phyloP scores from a whole-genome alignment of 2,113 vertebrate genomes.

The Melanocharis versteri region DNA sequence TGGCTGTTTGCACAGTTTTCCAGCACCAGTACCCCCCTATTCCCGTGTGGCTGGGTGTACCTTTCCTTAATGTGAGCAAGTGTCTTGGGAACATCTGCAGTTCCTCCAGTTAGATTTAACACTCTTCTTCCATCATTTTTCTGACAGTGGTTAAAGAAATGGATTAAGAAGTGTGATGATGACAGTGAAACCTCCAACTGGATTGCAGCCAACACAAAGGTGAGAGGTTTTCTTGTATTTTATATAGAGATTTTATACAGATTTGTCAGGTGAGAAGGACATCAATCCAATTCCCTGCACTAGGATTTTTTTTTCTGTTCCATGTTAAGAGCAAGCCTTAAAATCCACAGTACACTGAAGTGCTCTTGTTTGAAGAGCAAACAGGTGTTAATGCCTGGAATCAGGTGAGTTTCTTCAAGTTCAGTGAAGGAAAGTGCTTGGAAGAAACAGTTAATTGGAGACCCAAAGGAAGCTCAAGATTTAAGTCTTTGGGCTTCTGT shows the following conservation, averaged over 20 bases:
- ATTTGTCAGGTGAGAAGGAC: neutral
- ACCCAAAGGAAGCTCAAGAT: neutral
- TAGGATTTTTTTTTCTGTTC: neutral
- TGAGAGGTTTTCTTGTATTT: conserved; percentile 17
- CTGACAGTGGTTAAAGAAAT: conserved; percentile 95
- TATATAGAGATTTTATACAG: neutral
- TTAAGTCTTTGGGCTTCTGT: neutral
- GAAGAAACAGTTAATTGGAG: neutral
- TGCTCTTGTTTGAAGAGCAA: neutral
- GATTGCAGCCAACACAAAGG: conserved; percentile 99
- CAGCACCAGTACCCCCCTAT: neutral
- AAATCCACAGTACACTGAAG: neutral
- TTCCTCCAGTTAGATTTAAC: neutral
- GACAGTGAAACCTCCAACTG: conserved; percentile 99
- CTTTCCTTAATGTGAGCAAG: neutral
- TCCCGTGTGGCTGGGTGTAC: neutral
- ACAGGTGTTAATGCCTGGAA: neutral
- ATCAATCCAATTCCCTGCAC: neutral
- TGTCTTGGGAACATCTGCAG: neutral
- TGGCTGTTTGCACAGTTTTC: neutral
- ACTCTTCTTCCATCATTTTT: neutral
- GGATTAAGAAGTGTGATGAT: conserved; percentile 99
- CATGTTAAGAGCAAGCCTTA: neutral
- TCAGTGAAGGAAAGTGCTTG: neutral
- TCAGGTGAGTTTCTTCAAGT: neutral